Evolutionary conservation across 2,888 invertebrate species (phyloP), one percentile per base, ranked within the genome.

Genomic region (Anthophora plumipes): DNA sequence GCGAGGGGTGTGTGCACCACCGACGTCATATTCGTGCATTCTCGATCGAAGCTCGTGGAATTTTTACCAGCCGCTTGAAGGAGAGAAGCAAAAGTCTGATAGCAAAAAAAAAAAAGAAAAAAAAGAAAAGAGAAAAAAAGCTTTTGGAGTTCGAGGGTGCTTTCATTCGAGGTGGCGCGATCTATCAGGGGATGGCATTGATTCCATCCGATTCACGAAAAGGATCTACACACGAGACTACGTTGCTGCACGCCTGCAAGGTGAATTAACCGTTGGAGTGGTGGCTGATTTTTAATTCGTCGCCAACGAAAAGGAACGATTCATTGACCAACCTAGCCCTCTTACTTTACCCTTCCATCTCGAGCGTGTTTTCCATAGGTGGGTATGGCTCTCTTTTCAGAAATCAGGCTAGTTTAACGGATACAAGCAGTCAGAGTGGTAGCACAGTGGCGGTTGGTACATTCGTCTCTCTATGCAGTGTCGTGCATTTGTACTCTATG

Each of bases 361-460:
- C n/a, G 43, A 66, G 64, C 70, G 82, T 82, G 71, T 72, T 74
- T 68, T 61, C 50, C 74, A 68, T 61, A 73, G 54, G 48, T 12
- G 50, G 9, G 46, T n/a, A 39, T 64, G 57, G 50, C 50, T 59
- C 70, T 54, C 75, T 80, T 85, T 85, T 85, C 84, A 84, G 87
- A 82, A 86, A 87, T 87, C 77, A 57, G 76, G 84, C 72, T 77
- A 77, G 82, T 84, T 86, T 80, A 77, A 84, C 74, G 85, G 75
- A 83, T 68, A 68, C 22, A 46, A 25, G 31, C 50, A 37, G n/a
- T 52, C 31, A 46, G 43, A 41, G 63, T 54, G 31, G 31, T 31
- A 31, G 31, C 61, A 41, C 46, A 52, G 50, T 50, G 59, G 12
- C 50, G 50, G 55, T 60, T 60, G 50, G 63, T 46, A 31, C 31